Percentiles rank a stretch among this genome's conserved stretches.
phyloP scores from a whole-genome alignment of 2,888 invertebrate genomes.

The Nebria brevicollis region DNA sequence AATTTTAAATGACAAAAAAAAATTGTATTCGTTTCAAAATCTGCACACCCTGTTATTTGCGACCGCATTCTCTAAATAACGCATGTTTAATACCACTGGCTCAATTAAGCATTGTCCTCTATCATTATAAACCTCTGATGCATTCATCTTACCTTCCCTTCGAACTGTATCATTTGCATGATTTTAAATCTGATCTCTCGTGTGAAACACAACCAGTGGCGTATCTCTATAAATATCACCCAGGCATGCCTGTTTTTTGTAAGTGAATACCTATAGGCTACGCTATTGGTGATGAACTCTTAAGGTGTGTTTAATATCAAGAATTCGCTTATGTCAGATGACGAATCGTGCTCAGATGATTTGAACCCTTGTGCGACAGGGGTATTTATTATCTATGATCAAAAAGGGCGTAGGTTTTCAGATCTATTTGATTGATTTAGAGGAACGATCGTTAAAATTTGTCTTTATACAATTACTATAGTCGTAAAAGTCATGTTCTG shows the following conservation, averaged over 20 bases:
- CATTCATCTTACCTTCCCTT: background rate
- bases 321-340: constrained; percentile 1
- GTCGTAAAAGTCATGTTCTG: background rate
- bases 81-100: background rate
- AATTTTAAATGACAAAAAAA: background rate
- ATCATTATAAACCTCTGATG: background rate
- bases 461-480: background rate
- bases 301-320: constrained; percentile 1
- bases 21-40: background rate
- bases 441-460: background rate
- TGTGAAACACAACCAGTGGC: background rate
- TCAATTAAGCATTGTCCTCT: background rate
- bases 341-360: background rate
- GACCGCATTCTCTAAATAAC: background rate
- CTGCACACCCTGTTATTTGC: background rate
- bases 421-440: background rate
- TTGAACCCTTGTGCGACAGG: background rate
- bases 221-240: background rate
- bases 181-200: background rate
- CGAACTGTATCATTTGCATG: background rate
- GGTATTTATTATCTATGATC: background rate
- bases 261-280: background rate
- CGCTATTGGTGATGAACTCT: background rate
- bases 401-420: background rate
- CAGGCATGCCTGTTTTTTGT: background rate